Percentiles rank a stretch among this genome's conserved stretches.
Conservation (phyloP, 1,140 invertebrate genomes). For the Drosophila lini region DNA sequence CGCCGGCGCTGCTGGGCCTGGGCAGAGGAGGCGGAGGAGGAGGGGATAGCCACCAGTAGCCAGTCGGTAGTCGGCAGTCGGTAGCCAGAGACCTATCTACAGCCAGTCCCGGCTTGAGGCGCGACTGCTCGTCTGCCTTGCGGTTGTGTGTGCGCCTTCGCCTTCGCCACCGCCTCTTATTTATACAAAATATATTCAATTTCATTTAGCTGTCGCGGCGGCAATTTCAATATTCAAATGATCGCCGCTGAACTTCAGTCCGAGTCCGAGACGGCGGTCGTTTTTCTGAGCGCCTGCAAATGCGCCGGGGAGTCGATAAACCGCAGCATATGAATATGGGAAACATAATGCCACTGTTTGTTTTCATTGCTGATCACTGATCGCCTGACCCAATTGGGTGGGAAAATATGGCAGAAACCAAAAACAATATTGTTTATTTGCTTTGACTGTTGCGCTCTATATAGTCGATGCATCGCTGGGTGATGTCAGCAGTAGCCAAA, state of each 20-base stretch:
- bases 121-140: constrained; percentile 51
- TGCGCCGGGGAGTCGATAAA: constrained; percentile 27
- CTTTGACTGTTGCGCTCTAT: constrained; percentile 35
- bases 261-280: constrained; percentile 36
- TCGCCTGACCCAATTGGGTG: constrained; percentile 64
- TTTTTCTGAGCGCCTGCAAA: constrained; percentile 72
- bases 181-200: constrained; percentile 81
- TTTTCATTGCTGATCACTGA: constrained; percentile 42
- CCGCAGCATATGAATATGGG: constrained; percentile 24
- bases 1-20: constrained; percentile 10
- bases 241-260: constrained; percentile 47
- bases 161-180: constrained; percentile 49
- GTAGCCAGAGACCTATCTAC: constrained; percentile 48
- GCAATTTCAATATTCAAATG: constrained; percentile 78
- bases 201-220: constrained; percentile 65
- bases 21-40: constrained; percentile 16
- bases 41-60: constrained; percentile 24
- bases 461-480: constrained; percentile 38
- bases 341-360: constrained; percentile 47
- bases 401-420: constrained; percentile 34
- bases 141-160: constrained; percentile 41
- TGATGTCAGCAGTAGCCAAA: constrained; percentile 58
- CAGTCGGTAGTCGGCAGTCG: constrained; percentile 37
- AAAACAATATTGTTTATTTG: constrained; percentile 58
- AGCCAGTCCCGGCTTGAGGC: constrained; percentile 54